phyloP scores from a whole-genome alignment of 1,140 invertebrate species.

The Maconellicoccus hirsutus region DNA sequence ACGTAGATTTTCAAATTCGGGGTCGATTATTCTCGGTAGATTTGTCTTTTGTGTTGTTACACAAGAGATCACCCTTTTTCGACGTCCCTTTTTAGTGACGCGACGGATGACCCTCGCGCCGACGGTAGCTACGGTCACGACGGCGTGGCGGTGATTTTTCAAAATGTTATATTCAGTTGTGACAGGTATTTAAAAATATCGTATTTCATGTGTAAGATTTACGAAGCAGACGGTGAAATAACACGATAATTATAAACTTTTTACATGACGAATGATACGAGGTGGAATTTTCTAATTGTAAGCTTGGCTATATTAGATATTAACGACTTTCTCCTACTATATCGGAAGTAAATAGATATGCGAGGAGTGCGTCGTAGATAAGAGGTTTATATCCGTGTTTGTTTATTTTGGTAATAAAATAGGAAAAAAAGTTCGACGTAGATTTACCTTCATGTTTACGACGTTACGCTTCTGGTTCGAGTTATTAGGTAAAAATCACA shows the following conservation, averaged over 20 bases:
- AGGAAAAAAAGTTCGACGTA: no score
- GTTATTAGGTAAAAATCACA: no score
- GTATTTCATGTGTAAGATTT: no score
- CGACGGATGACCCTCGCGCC: background rate
- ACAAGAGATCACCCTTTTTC: no score
- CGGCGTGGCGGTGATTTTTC: no score
- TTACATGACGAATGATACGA: background rate
- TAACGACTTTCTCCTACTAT: background rate
- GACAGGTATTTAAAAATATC: background rate
- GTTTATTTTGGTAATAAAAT: no score
- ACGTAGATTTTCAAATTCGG: background rate
- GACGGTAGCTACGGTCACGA: no score
- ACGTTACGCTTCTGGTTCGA: no score
- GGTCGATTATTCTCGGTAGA: background rate
- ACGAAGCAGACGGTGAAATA: no score
- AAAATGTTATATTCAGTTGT: background rate
- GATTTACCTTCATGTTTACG: no score
- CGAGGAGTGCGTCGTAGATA: background rate
- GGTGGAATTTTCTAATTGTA: background rate
- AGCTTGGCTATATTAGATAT: background rate
- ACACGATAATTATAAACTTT: conserved; percentile 9
- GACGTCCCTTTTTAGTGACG: background rate
- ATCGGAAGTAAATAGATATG: background rate
- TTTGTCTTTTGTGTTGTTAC: background rate
- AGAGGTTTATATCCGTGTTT: no score